Evolutionary conservation across 2,888 invertebrate genomes (phyloP), one percentile per base, ranked within the genome.

Genomic region (Xylophagus ater): DNA sequence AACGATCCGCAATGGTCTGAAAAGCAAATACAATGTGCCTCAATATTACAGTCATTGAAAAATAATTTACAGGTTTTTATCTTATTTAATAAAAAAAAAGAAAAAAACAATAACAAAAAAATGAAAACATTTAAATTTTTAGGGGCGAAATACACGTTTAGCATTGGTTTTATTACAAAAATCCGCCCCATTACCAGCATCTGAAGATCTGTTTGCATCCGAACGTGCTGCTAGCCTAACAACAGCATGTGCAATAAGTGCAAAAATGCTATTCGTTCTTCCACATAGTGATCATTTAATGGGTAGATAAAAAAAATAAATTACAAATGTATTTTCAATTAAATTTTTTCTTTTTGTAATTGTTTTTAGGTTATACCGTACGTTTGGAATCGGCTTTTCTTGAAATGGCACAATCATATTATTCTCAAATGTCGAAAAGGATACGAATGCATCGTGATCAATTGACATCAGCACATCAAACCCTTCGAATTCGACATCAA

Each of bases 1-100:
- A 88, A 89, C 59, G 94, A 96, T 65, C 70, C 76, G 0, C 76
- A 81, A 47, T 97, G 96, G 94, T 84, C 84, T 50, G 96, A 96
- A 51, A 93, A 88, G 58, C 88, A 89, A 57, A 80, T 87, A 53
- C 94, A 94, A 62, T 94, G 93, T 65, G 85, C 90, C 7, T 85
- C 86, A 1, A 74, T 84, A 52, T 84, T 96, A 21, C 88, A 92
- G 59, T 78, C 81, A 1, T 71, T 86, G 43, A 73, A 76, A 68
- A 76, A 66, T 42, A 51, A 55, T 2, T 43, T 65, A 21, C 64
- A 65, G 45, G 55, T 53, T 17, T 21, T 7, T 12, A 14, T 25
- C 2, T 31, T 17, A n/a, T 34, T 20, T 25, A 13, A 7, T 8
- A 19, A 21, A 32, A n/a, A 9, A 20, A 3, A 12, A 6, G 2